Conservation (phyloP, 2,888 invertebrate species). For the Andrena minutula region DNA sequence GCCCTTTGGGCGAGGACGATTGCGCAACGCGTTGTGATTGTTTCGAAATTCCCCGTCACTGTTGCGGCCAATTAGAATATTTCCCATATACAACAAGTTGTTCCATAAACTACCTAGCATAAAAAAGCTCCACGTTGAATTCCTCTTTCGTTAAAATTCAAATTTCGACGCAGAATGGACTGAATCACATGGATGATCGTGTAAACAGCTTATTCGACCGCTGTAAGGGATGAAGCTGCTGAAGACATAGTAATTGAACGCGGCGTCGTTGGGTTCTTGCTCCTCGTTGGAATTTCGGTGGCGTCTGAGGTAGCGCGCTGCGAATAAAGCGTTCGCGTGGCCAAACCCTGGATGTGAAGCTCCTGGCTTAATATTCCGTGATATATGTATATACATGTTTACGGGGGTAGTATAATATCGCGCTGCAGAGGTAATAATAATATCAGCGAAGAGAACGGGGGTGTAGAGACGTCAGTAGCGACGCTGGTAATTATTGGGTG, state of each 20-base stretch:
- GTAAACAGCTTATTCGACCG: neutral
- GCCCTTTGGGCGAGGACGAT: neutral
- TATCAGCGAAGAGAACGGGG: slow-evolving; percentile 16
- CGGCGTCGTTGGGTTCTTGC: neutral
- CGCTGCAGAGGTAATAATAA: slow-evolving; percentile 39
- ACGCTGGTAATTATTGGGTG: slow-evolving; percentile 39
- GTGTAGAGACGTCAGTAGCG: slow-evolving; percentile 36
- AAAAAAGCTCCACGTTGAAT: too few species aligned
- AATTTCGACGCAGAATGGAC: too few species aligned
- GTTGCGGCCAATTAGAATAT: too few species aligned
- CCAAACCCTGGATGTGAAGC: slow-evolving; percentile 20
- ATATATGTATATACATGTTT: slow-evolving; percentile 28
- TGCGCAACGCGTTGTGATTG: neutral
- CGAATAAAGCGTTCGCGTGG: neutral
- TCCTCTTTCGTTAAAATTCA: too few species aligned
- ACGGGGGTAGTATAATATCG: slow-evolving; percentile 39
- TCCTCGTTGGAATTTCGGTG: slow-evolving; percentile 20
- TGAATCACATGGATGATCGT: too few species aligned
- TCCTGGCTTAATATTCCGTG: slow-evolving; percentile 30
- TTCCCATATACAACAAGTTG: too few species aligned
- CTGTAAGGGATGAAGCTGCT: slow-evolving; percentile 7
- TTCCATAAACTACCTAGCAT: too few species aligned
- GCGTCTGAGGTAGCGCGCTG: neutral
- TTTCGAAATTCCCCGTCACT: neutral
- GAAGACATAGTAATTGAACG: slow-evolving; percentile 6